Base-by-base conservation (phyloP, 2,797 vertebrate species). In the Pyrocephalus nanus region DNA sequence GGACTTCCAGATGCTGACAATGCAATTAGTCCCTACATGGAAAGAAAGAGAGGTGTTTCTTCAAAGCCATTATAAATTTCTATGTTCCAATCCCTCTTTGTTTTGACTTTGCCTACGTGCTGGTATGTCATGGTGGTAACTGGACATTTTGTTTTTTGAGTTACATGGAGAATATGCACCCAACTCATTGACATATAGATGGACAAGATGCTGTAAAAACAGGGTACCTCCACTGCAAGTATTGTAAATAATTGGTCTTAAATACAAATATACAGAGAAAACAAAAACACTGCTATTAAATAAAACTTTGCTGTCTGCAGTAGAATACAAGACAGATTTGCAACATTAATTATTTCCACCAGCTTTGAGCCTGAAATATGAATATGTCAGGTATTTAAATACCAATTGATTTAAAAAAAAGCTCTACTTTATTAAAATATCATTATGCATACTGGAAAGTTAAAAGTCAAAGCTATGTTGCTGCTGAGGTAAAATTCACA, bases 351-450 rank as follows among this genome's bases (percentile, higher is more conserved):
- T 97, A 97, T 96, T 97, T 98, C 93, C 75, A 96, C 90, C 55
- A 96, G 73, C 89, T 89, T 66, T 95, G 61, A 97, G 87, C 54
- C 88, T 97, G 95, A 97, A 97, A 97, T 96, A 97, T 95, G 95
- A 97, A 95, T 97, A 97, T 88, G 79, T 95, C 92, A 96, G 42
- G 85, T 92, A 96, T 97, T 97, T 97, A 96, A 97, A 97, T 96
- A 97, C 65, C 92, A 97, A 97, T 97, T 97, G 97, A 96, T 93
- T 97, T 93, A 16, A 94, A 95, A 97, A 96, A 89, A 61, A 36
- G 43, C n/a, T 94, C 62, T 82, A 93, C 72, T 97, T 98, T 97
- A 97, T 97, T 97, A 97, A 97, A 97, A 96, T 89, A 97, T 92
- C 78, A 97, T 97, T 96, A 95, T 95, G 92, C 86, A 92, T 96